Base-by-base conservation (phyloP, 2,797 vertebrate species). In the Eulemur albifrons region DNA sequence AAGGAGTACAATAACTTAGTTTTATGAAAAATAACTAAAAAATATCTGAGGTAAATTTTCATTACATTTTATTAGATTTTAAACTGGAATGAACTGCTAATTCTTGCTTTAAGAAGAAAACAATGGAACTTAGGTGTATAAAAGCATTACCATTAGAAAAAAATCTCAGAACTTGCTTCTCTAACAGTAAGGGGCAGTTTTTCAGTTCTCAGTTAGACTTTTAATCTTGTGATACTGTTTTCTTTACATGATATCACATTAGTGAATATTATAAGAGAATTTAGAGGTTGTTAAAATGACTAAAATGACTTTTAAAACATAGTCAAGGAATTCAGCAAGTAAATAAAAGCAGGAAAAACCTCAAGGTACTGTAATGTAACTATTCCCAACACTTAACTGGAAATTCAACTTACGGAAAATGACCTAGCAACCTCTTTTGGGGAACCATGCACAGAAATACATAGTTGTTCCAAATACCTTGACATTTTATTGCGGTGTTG, bases 401-500 rank as follows among this genome's bases (percentile, higher is more conserved):
- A 96, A 72, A 87, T 90, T 79, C 59, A 94, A 0, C 91, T 96
- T 87, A 67, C 70, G 90, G 43, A 91, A 69, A 95, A 75, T 93
- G 18, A 95, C 52, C 25, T 94, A 70, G 18, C 7, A 88, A 48
- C 40, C 38, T 97, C 59, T 88, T 87, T 23, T 86, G 5, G 86
- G 90, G 25, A 96, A 84, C 95, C 30, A 80, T 67, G 30, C 45
- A 80, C 32, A 94, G 90, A 97, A 97, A 75, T 86, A 52, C 21
- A 40, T 69, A 88, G 27, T 43, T 88, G 14, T 95, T 93, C 84
- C 94, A 88, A 95, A 80, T 86, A 69, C 54, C 59, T 43, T 86
- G 13, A 73, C 30, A 75, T 67, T 95, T 94, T 94, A 70, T 82
- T 52, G 40, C 12, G 38, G 40, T 92, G 35, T 38, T 76, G 14